Conservation (phyloP, 2,888 invertebrate species). For the Melikaiella ostensackeni region DNA sequence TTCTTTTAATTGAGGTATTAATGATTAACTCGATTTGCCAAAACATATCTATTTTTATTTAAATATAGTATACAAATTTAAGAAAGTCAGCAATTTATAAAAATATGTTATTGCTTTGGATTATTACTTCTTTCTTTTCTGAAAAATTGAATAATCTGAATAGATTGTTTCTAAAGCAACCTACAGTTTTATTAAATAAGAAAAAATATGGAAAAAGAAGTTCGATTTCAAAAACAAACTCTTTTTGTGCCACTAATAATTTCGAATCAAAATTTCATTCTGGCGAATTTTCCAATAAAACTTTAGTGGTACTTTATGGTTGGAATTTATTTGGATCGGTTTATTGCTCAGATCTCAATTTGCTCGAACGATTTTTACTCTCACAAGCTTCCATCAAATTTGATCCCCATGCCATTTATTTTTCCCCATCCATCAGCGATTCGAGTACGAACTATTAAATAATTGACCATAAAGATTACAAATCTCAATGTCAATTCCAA, state of each 20-base stretch:
- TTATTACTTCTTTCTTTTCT: too few relatives aligned
- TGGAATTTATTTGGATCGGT: not conserved
- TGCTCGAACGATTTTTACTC: not conserved
- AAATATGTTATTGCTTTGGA: too few relatives aligned
- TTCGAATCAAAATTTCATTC: not conserved
- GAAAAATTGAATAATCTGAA: too few relatives aligned
- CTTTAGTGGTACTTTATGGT: not conserved
- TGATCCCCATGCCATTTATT: constrained; percentile 13
- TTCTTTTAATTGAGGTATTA: too few relatives aligned
- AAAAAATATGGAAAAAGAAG: too few relatives aligned
- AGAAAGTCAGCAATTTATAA: too few relatives aligned
- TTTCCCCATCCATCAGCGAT: constrained; percentile 30
- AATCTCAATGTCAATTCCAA: constrained; percentile 38
- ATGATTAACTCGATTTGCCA: too few relatives aligned
- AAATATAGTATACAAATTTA: too few relatives aligned
- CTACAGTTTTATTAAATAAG: too few relatives aligned
- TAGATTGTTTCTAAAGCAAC: too few relatives aligned
- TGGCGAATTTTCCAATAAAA: not conserved
- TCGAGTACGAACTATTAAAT: constrained; percentile 35
- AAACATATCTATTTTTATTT: too few relatives aligned
- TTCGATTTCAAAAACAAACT: too few relatives aligned
- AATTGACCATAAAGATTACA: constrained; percentile 40
- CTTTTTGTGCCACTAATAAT: not conserved
- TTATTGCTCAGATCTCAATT: constrained; percentile 19
- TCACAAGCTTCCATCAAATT: constrained; percentile 25